These are phyloP conservation scores for Alligator mississippiensis DNA, from an alignment of 2,113 vertebrate species.

Conservation along the genomic window DNA sequence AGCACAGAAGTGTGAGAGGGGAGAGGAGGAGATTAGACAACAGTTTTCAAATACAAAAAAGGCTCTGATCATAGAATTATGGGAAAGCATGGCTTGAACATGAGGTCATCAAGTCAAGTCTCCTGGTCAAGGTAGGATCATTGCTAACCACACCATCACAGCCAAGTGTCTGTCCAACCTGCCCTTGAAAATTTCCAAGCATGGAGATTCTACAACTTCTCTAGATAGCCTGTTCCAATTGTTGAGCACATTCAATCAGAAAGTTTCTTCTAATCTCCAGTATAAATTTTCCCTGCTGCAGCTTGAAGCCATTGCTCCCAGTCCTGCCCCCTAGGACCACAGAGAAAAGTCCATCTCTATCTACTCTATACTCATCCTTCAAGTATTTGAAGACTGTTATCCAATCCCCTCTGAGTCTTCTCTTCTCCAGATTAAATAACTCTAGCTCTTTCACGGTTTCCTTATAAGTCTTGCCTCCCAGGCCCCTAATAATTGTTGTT, in stretches of 20 bases:
- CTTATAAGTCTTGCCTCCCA: background rate
- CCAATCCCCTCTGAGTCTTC: background rate
- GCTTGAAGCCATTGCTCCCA: background rate
- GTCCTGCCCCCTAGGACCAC: background rate
- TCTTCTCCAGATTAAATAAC: background rate
- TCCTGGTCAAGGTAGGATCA: no score
- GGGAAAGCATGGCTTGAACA: no score
- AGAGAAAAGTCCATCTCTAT: background rate
- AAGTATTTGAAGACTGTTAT: background rate
- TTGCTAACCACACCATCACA: background rate
- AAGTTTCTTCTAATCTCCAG: background rate
- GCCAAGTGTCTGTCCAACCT: background rate
- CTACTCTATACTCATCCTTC: background rate
- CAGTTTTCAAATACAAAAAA: no score
- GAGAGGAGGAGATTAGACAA: no score
- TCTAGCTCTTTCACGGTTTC: background rate
- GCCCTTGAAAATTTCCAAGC: background rate
- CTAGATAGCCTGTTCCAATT: accelerated
- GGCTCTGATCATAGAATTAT: no score
- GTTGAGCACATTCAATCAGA: background rate
- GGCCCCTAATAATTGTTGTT: background rate
- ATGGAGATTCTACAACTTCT: background rate
- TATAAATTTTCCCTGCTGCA: background rate
- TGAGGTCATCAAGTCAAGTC: no score
- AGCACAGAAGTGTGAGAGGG: no score